These are phyloP conservation scores for Ceyx margarethae DNA, from an alignment of 2,113 vertebrate species.

Conservation along the genomic window DNA sequence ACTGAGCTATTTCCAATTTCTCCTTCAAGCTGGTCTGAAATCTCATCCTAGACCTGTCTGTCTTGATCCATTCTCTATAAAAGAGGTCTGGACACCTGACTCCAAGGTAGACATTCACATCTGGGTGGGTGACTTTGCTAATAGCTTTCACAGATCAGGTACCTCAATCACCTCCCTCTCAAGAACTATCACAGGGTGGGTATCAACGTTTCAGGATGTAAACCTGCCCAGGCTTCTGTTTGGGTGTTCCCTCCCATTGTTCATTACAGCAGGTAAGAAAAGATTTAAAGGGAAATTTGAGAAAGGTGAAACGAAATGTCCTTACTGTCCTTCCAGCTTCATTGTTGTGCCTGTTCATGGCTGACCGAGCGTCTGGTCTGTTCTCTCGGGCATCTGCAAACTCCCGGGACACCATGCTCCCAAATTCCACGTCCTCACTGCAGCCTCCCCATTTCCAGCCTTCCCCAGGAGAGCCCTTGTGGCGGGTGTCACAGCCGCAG, in stretches of 20 bases:
- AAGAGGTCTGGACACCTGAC: neutral
- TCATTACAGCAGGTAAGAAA: neutral
- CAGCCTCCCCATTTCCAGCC: constrained; percentile 99
- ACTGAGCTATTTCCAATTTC: neutral
- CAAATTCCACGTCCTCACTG: constrained; percentile 95
- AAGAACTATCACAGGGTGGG: neutral
- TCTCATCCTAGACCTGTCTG: neutral
- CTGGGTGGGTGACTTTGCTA: neutral
- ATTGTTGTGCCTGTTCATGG: constrained; percentile 98
- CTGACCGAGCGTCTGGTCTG: constrained; percentile 92
- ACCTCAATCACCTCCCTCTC: rapidly evolving
- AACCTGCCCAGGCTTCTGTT: neutral
- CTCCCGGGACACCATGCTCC: constrained; percentile 95
- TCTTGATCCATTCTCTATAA: neutral
- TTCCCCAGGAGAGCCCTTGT: constrained; percentile 89
- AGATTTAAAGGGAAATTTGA: rapidly evolving
- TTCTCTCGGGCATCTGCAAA: constrained; percentile 96
- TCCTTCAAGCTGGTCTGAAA: neutral
- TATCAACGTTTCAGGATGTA: rapidly evolving
- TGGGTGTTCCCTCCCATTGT: neutral
- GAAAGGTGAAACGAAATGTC: neutral
- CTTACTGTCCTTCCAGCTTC: constrained; percentile 93
- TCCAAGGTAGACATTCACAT: neutral
- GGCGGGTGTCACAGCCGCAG: constrained; percentile 92
- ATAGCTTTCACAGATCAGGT: neutral